Percentiles rank a stretch among this genome's conserved stretches.
These are phyloP conservation scores for Philopedon plagiatum DNA, from an alignment of 2,888 invertebrate genomes.

Conservation along the genomic window DNA sequence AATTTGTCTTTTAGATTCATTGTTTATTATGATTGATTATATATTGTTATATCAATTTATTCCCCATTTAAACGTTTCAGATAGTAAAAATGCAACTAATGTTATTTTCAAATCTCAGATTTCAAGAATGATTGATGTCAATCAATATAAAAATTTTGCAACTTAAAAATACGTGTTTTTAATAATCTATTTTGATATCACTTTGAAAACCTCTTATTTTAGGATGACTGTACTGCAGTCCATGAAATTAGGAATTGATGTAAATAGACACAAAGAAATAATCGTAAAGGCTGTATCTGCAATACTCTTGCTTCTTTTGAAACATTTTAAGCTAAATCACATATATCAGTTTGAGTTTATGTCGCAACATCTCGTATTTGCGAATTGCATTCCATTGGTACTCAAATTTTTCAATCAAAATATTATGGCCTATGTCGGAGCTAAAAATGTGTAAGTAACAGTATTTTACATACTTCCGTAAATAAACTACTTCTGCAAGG, in stretches of 20 bases:
- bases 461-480: too few species aligned
- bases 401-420: conserved; percentile 99
- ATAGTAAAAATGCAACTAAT: too few species aligned
- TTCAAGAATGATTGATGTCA: too few species aligned
- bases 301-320: conserved; percentile 90
- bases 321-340: conserved; percentile 98
- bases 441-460: conserved; percentile 84
- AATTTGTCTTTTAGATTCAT: too few species aligned
- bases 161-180: too few species aligned
- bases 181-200: too few species aligned
- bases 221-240: conserved; percentile 94
- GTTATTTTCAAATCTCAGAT: too few species aligned
- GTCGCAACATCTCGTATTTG: conserved; percentile 98
- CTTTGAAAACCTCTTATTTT: conserved; percentile 52
- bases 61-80: too few species aligned
- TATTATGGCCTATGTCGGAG: conserved; percentile 93
- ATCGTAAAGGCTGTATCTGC: conserved; percentile 97
- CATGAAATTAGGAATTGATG: conserved; percentile 96
- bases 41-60: too few species aligned
- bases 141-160: too few species aligned
- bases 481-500: too few species aligned
- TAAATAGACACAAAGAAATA: conserved; percentile 98
- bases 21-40: too few species aligned
- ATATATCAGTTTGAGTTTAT: conserved; percentile 99
- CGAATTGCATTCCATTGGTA: conserved; percentile 98